Base-by-base conservation (phyloP, 2,888 invertebrate genomes). In the Dasypolia templi region DNA sequence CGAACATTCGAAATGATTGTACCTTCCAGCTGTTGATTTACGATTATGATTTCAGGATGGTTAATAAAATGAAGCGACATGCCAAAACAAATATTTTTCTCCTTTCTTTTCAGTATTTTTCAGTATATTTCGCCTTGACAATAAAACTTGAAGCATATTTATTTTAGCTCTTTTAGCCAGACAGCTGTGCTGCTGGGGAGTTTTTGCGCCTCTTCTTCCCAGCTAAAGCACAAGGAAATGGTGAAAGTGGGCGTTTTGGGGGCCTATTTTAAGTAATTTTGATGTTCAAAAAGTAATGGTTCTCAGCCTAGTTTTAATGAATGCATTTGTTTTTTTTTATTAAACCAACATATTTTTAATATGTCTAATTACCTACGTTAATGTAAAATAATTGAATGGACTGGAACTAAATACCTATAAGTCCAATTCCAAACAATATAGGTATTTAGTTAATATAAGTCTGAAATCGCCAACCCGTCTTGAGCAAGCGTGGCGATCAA, bases 1-100 rank as follows among this genome's bases (percentile, higher is more conserved):
- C 53, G 63, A 81, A 69, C 44, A 39, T n/a, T 65, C 49, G 35
- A 81, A 76, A 69, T 55, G 35, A 69, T 76, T 76, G 26, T 82
- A 61, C 14, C 44, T 65, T 55, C 1, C 29, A 44, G 17, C 11
- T 17, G n/a, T 55, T 76, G 35, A 61, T 75, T 68, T 68, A 68
- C 53, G 12, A 75, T 72, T 49, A 32, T 58, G 12, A 42, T 49
- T 42, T 44, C 4, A 22, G 29, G 6, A 44, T 26, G 1, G 46
- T 29, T 11, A 22, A 26, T 51, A 14, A 35, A 49, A 74, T 44
- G 11, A 14, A 56, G 0, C 46, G 44, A 39, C 4, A 59, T 53
- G 39, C 12, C 4, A 32, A 49, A 58, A 26, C 19, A 26, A 67
- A 55, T 68, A 7, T 11, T 46, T 58, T 32, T 39, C 22, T 26